Conservation (phyloP, 35 echinoderm and acorn worm genomes). For the Ophioderma brevispina region DNA sequence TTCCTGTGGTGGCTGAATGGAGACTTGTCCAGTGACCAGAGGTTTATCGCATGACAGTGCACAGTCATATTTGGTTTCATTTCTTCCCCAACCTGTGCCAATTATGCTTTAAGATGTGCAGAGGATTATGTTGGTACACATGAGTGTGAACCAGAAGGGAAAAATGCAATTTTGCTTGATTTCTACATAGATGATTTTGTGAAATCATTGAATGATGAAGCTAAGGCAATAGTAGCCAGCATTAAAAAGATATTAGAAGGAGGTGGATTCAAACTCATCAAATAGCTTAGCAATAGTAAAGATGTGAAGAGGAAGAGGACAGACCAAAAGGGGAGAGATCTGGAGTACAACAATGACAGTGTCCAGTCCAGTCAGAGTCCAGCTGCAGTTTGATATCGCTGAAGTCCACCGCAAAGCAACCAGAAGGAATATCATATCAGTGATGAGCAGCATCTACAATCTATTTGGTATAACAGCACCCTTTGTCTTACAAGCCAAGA, state of each 20-base stretch:
- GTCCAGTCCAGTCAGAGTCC: conserved; percentile 58
- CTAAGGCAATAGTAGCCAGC: conserved; percentile 31
- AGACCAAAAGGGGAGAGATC: conserved; percentile 42
- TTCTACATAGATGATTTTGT: conserved; percentile 82
- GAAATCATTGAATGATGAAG: conserved; percentile 38
- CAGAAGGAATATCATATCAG: conserved; percentile 45
- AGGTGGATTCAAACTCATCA: conserved; percentile 63
- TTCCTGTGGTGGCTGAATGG: conserved; percentile 65
- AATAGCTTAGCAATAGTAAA: conserved; percentile 63
- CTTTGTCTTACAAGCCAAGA: conserved; percentile 43
- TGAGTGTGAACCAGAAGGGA: conserved; percentile 23
- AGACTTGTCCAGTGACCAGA: conserved; percentile 3
- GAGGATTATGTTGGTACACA: conserved; percentile 27
- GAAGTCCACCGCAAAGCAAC: background rate
- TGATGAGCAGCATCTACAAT: conserved; percentile 57
- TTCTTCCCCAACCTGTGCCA: conserved; percentile 47
- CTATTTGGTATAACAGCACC: conserved; percentile 54
- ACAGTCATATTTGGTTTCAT: conserved; percentile 60
- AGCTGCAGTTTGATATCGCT: background rate
- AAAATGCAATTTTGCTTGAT: conserved; percentile 34
- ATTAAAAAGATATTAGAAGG: conserved; percentile 28
- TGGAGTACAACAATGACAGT: conserved; percentile 48
- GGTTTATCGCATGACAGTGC: conserved; percentile 45
- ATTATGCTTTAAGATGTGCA: conserved; percentile 49
- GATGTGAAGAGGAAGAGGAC: conserved; percentile 56